A percentile compares a stretch with the other conserved stretches of the same genome.
Evolutionary conservation across 1,140 invertebrate species (phyloP).

Genomic region (Hetaerina americana): DNA sequence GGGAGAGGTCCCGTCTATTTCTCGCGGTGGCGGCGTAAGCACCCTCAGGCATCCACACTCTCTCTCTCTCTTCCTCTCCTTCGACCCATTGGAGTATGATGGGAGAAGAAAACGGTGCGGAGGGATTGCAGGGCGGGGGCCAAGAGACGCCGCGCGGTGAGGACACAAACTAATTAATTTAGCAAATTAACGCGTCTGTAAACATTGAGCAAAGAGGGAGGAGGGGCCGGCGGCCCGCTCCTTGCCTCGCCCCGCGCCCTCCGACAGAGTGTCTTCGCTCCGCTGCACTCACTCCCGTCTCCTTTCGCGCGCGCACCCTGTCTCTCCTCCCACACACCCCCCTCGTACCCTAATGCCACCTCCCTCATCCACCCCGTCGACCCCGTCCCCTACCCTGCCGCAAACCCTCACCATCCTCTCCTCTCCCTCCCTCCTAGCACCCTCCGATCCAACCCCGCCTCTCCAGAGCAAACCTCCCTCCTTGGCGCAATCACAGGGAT

Average conservation of each 20-base stretch:
- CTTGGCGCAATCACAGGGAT: background rate
- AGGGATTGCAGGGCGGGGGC: background rate
- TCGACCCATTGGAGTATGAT: background rate
- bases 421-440: background rate
- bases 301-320: no score
- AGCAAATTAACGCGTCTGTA: constrained; percentile 10
- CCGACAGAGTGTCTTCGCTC: no score
- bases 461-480: background rate
- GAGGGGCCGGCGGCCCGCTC: no score
- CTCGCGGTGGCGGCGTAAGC: no score
- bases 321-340: no score
- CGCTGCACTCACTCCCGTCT: no score
- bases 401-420: background rate
- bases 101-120: background rate
- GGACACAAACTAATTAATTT: constrained; percentile 11
- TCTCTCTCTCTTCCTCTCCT: background rate
- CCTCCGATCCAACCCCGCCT: background rate
- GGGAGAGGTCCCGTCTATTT: no score
- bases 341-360: no score
- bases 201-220: background rate
- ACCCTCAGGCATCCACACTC: background rate
- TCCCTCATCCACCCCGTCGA: no score
- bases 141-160: background rate
- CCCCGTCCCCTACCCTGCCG: no score
- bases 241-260: no score